Evolutionary conservation across 2,797 vertebrate species (phyloP), one percentile per base, ranked within the genome.

Genomic region (Adelosebastes latens): DNA sequence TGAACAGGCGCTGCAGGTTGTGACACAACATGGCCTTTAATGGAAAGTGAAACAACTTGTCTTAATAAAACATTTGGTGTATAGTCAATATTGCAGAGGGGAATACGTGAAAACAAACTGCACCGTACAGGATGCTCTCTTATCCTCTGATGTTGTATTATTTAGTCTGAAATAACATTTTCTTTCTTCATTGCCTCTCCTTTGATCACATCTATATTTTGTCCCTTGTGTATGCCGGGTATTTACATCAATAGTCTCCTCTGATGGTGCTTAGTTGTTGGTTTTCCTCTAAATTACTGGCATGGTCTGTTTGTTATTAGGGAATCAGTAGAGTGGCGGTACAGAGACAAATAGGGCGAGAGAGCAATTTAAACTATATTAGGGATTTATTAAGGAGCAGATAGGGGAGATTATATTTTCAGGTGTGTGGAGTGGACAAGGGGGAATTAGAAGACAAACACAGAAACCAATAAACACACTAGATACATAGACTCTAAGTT

Each of bases 291-390:
- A 64, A 75, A 83, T 80, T 39, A 72, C 84, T 75, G 70, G 42
- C 72, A 65, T 53, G 73, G 79, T 80, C 65, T 83, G 84, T 87
- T 89, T 86, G 77, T 84, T 85, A 81, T 79, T 83, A 68, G 56
- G 79, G 62, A 86, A 84, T n/a, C 63, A 70, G 29, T 36, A 68
- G 24, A 86, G 72, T 39, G 75, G 64, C 68, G 61, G 65, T 70
- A 29, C 64, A 61, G 62, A 73, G 77, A 55, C 8, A 75, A 61
- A 72, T 56, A 70, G 81, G 72, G 62, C 67, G 68, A 64, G 71
- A 73, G 53, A 83, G 72, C 86, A 84, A 87, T 91, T 91, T 81
- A 85, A 88, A 79, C 60, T 65, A 61, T 79, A 88, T 93, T 89
- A 89, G 53, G 81, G 63, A 84, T 89, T 88, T 86, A 89, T 91